Evolutionary conservation across 2,888 invertebrate species (phyloP), one percentile per base, ranked within the genome.

Genomic region (Monoplex corrugatus): DNA sequence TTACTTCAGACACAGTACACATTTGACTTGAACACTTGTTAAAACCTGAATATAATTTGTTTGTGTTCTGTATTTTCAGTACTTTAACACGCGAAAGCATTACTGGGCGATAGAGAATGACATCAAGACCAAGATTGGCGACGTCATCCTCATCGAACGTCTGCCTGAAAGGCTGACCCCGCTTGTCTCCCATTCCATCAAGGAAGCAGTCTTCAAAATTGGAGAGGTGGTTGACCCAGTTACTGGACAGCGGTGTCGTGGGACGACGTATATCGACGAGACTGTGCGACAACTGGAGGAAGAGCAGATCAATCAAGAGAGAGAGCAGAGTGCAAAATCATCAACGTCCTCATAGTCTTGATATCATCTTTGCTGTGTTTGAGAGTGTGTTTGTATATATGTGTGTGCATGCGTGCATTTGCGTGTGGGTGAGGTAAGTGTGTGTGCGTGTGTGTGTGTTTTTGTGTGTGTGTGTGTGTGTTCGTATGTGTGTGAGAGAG

Each of bases 211-310:
- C 50, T 95, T 92, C 89, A 92, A 93, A 89, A 89, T 92, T 40
- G 95, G 95, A 28, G 91, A 91, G 5, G 91, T 92, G 10, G 91
- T 92, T 28, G 95, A 95, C 89, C 95, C 95, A n/a, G 89, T 95
- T 8, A 95, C 95, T 38, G 95, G 95, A 8, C 87, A 91, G 38
- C 89, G 91, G 16, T 95, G 95, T 89, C 87, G 94, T 40, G 95
- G 95, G 8, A 92, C 91, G 38, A 89, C 93, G 44, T 95, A 93
- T 90, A 89, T 94, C 83, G 94, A 95, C 87, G 93, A 93, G 72
- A 90, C 91, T 13, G 45, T 84, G 68, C 87, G 92, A 88, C 88
- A 91, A 75, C 80, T 88, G 23, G 91, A 92, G 85, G 89, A 78
- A 23, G 38, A 68, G 68, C 72, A 83, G 82, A 87, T 89, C 38